Base-by-base conservation (phyloP, 2,113 vertebrate genomes). In the Sander vitreus region DNA sequence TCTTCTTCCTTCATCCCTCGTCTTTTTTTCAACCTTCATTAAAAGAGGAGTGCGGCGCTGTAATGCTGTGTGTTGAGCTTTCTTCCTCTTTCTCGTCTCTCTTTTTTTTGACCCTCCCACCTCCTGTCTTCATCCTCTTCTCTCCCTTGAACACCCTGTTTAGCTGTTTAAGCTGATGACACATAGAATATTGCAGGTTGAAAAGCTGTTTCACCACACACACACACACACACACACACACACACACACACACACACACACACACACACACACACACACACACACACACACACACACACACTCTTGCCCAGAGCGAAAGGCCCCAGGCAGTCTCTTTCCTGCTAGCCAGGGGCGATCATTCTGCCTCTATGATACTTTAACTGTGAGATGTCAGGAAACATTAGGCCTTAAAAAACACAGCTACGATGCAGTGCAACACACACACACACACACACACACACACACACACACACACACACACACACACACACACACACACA, bases 321-420 rank as follows among this genome's bases (percentile, higher is more conserved):
- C 96, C 96, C 93, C 92, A 94, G 96, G 96, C 95, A 92, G 93
- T 95, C 92, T 95, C 90, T 91, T 85, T 92, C 93, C 93, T 25
- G 77, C 92, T 96, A 94, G 96, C 96, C 96, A 95, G 93, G 92
- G 95, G 96, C 96, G 57, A 93, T 94, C 83, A 92, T 93, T 94
- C 96, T 93, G 93, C 93, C 90, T 95, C 96, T 97, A 94, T 97
- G 95, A 96, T 96, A 95, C 93, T 93, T 93, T 96, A 96, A 96
- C 93, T 95, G 95, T 94, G 94, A 93, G 93, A 95, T 97, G 96
- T 96, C 96, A 97, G 93, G 85, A 96, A 95, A 94, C 93, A 96
- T 97, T 97, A 97, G 76, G 92, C 93, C 92, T 89, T 87, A 90
- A 93, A 92, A 92, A 92, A 92, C 90, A 91, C 78, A 83, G 88